Conservation (phyloP, 2,113 vertebrate genomes). For the Ictalurus punctatus region DNA sequence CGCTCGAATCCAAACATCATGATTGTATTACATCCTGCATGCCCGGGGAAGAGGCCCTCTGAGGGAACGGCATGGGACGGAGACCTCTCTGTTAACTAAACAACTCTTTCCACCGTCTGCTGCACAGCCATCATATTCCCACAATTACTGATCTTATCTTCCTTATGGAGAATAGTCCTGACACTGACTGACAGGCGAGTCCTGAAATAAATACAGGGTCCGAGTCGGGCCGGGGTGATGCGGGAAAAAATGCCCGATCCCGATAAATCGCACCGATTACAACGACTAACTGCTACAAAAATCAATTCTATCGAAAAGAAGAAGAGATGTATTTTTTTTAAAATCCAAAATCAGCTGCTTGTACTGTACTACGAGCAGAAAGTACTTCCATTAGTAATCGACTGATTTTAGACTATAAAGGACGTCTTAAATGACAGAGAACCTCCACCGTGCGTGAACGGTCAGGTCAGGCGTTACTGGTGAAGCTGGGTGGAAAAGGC, state of each 20-base stretch:
- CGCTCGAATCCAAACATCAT: slow-evolving; percentile 28
- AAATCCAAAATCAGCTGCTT: not conserved
- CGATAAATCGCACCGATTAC: too few relatives aligned
- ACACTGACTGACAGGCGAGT: not conserved
- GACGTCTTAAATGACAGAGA: not conserved
- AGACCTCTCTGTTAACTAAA: slow-evolving; percentile 31
- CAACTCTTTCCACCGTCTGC: slow-evolving; percentile 8
- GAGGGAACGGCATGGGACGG: slow-evolving; percentile 19
- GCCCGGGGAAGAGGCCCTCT: slow-evolving; percentile 12
- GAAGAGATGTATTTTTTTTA: not conserved
- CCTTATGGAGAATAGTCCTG: slow-evolving; percentile 3
- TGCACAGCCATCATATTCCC: slow-evolving; percentile 38
- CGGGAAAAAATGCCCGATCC: not conserved
- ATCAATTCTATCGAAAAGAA: not conserved
- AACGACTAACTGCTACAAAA: not conserved
- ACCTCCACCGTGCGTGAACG: not conserved
- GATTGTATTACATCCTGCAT: slow-evolving; percentile 45
- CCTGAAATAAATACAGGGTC: not conserved
- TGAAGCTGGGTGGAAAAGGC: not conserved
- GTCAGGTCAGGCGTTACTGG: too few relatives aligned
- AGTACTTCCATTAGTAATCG: not conserved
- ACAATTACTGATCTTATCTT: slow-evolving; percentile 43
- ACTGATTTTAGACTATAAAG: not conserved
- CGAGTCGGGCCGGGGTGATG: not conserved
- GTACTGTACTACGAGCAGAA: not conserved